phyloP scores from a whole-genome alignment of 2,797 vertebrate species.

The Enteromius anoplus region DNA sequence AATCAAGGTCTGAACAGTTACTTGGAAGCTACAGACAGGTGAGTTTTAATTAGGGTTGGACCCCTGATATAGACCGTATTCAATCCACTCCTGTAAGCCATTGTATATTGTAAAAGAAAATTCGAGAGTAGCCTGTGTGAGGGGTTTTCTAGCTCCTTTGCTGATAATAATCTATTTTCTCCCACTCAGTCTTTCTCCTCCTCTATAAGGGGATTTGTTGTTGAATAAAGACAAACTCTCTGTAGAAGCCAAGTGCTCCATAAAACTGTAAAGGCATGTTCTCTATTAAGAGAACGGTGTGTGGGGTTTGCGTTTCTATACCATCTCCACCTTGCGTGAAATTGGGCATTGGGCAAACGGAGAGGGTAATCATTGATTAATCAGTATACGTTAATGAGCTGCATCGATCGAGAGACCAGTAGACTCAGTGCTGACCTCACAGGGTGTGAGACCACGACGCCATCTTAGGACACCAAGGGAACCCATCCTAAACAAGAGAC shows the following conservation, averaged over 20 bases:
- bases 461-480: slow-evolving; percentile 29
- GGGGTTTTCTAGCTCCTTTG: slow-evolving; percentile 11
- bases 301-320: slow-evolving; percentile 58
- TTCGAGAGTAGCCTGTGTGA: not conserved
- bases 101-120: not conserved
- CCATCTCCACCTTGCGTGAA: slow-evolving; percentile 65
- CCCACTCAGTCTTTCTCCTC: not conserved
- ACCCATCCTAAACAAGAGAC: slow-evolving; percentile 17
- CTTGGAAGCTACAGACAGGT: no score
- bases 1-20: no score
- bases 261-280: slow-evolving; percentile 45
- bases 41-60: no score
- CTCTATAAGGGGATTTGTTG: slow-evolving; percentile 23
- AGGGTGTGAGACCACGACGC: slow-evolving; percentile 31
- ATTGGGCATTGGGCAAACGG: slow-evolving; percentile 72
- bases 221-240: slow-evolving; percentile 32
- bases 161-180: slow-evolving; percentile 14
- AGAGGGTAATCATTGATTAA: slow-evolving; percentile 75
- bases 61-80: not conserved
- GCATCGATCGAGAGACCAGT: slow-evolving; percentile 67
- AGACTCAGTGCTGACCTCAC: slow-evolving; percentile 63
- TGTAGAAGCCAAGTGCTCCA: slow-evolving; percentile 15
- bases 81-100: not conserved
- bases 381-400: slow-evolving; percentile 74
- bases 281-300: slow-evolving; percentile 31